Evolutionary conservation across 2,797 vertebrate genomes (phyloP), one percentile per base, ranked within the genome.

Genomic region (Schizopygopsis pylzovi): DNA sequence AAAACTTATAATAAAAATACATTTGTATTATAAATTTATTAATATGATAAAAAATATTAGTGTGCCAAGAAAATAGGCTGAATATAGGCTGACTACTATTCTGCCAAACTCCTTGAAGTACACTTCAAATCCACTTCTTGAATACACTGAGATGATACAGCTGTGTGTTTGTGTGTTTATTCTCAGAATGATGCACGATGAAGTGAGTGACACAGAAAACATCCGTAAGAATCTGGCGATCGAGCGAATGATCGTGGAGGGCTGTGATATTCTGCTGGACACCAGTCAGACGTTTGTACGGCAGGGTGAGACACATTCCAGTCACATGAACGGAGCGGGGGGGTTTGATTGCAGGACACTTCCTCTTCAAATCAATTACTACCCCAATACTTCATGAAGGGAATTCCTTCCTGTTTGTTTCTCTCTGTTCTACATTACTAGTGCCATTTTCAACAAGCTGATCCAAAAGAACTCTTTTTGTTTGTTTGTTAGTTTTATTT

Each of bases 181-280:
- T 25, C 12, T 43, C 54, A 99, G 98, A 92, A 96, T 99, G 76
- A 99, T 99, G 98, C 98, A 99, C 0, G 98, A 99, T 73, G 98
- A 99, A 93, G 98, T 99, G 87, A 99, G 98, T 1, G 98, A 99
- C 94, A 99, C 98, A 0, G 98, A 99, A 92, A 99, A 99, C 93
- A 99, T 99, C 89, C 93, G 98, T 22, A 99, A 99, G 94, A 99
- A 99, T 91, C 95, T 99, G 77, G 98, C 98, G 88, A 99, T 99
- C 81, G 98, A 99, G 91, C 96, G 98, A 91, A 99, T 97, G 93
- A 99, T 99, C 37, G 98, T 99, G 65, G 98, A 99, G 90, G 98
- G 98, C 61, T 99, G 98, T 89, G 98, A 99, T 92, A 99, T 99
- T 89, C 91, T 99, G 86, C 93, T 99, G 88, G 98, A 99, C 86